These are phyloP conservation scores for Eupithecia abbreviata DNA, from an alignment of 2,888 invertebrate genomes.

Conservation along the genomic window DNA sequence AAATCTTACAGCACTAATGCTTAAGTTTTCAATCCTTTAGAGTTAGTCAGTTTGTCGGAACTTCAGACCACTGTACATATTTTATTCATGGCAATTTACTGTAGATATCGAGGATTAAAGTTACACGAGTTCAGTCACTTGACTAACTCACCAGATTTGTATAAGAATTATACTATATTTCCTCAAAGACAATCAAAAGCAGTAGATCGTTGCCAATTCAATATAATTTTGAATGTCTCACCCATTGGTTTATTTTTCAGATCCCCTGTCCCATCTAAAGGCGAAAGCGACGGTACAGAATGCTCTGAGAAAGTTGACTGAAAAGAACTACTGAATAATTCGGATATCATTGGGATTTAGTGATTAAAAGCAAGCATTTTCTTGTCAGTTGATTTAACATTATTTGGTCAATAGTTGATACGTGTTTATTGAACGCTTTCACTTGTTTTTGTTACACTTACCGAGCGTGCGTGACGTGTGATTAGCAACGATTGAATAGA, in stretches of 20 bases:
- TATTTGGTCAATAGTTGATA: conserved; percentile 48
- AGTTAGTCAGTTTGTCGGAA: conserved; percentile 53
- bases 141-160: neutral
- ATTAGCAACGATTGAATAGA: conserved; percentile 50
- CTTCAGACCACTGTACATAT: conserved; percentile 54
- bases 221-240: conserved; percentile 24
- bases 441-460: conserved; percentile 52
- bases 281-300: conserved; percentile 83
- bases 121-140: neutral
- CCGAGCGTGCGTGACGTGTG: conserved; percentile 39
- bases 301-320: conserved; percentile 82
- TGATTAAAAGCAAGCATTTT: conserved; percentile 71
- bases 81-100: conserved; percentile 23
- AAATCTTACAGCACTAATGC: conserved; percentile 80
- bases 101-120: conserved; percentile 25
- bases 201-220: conserved; percentile 18
- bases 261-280: conserved; percentile 81
- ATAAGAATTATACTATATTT: conserved; percentile 31
- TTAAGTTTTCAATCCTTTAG: conserved; percentile 63
- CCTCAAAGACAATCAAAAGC: conserved; percentile 28
- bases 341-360: conserved; percentile 59
- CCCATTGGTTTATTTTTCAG: conserved; percentile 66
- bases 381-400: conserved; percentile 53
- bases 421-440: conserved; percentile 54
- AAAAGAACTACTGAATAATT: conserved; percentile 72